Evolutionary conservation across 2,797 vertebrate genomes (phyloP), one percentile per base, ranked within the genome.

Genomic region (Mus minutoides): DNA sequence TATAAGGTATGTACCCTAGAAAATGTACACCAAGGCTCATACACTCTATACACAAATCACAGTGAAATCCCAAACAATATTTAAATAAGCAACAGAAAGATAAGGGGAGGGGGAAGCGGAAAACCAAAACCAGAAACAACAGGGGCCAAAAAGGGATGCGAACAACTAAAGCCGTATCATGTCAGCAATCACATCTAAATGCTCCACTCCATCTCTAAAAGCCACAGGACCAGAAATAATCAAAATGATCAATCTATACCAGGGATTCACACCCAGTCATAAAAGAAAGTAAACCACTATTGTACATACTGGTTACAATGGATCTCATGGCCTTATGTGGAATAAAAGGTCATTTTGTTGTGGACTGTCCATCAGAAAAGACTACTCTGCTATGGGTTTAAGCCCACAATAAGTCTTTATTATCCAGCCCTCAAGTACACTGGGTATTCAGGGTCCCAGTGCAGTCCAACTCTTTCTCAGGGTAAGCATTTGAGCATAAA

Each of bases 11-110:
- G n/a, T 37, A 21, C 13, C 43, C 26, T 58, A 31, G 29, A 37
- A 90, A 69, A 94, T 79, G 60, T n/a, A 75, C 26, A 43, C 5
- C 64, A 56, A 64, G 56, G 75, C 49, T 87, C 24, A 93, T 64
- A 58, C n/a, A 43, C 16, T 83, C 19, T 64, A 92, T 26, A 90
- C 16, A 85, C 14, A 80, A 82, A 86, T 75, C 3, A 91, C 91
- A 95, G 90, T 34, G 46, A 34, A 90, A 82, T 73, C 91, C 60
- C 56, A 86, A 82, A 71, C 54, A 46, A 90, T 73, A 52, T n/a
- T 73, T 56, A 46, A 92, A 43, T 64, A 92, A 77, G 8, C 37
- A 94, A 91, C 29, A 83, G 90, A 71, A 94, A 91, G 73, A 89
- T 37, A 62, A 58, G 54, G 79, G 13, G 14, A 21, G 16, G 37